Evolutionary conservation across 2,113 vertebrate species (phyloP).

Genomic region (Oplegnathus fasciatus): DNA sequence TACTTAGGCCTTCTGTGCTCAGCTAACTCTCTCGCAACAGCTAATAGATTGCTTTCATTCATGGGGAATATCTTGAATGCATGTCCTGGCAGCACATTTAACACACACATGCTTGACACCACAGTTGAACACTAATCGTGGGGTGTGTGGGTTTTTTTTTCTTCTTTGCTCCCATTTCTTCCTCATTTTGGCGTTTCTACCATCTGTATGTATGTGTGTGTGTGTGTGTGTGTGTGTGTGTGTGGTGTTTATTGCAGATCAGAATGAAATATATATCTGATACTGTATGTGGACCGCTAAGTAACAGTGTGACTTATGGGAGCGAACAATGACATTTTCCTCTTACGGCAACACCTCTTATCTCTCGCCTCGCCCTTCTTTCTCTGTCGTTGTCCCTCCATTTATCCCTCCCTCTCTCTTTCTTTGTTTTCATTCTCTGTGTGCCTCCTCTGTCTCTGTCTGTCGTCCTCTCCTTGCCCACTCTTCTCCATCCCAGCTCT

Average conservation of each 20-base stretch:
- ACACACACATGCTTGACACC: slow-evolving; percentile 10
- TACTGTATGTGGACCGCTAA: slow-evolving; percentile 1
- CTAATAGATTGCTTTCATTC: slow-evolving; percentile 59
- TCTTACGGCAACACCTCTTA: background rate
- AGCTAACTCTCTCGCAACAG: slow-evolving; percentile 59
- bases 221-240: background rate
- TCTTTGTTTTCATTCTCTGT: slow-evolving; percentile 35
- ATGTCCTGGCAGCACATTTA: slow-evolving; percentile 41
- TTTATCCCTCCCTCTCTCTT: background rate
- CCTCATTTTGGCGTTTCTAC: background rate
- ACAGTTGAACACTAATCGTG: background rate
- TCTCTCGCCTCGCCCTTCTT: slow-evolving; percentile 5
- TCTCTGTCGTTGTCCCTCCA: background rate
- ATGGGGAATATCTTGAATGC: slow-evolving; percentile 41
- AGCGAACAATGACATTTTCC: slow-evolving; percentile 30
- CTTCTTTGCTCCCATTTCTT: background rate
- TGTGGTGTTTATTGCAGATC: background rate
- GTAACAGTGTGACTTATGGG: background rate
- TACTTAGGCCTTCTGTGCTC: slow-evolving; percentile 65
- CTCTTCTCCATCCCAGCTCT: slow-evolving; percentile 41
- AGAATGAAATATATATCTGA: background rate
- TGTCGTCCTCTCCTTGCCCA: slow-evolving; percentile 29
- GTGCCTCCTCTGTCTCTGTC: slow-evolving; percentile 25
- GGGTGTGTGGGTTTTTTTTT: background rate
- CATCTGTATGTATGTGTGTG: background rate